Percentiles rank a stretch among this genome's conserved stretches.
Evolutionary conservation across 2,797 vertebrate species (phyloP).

Genomic region (Semaprochilodus insignis): DNA sequence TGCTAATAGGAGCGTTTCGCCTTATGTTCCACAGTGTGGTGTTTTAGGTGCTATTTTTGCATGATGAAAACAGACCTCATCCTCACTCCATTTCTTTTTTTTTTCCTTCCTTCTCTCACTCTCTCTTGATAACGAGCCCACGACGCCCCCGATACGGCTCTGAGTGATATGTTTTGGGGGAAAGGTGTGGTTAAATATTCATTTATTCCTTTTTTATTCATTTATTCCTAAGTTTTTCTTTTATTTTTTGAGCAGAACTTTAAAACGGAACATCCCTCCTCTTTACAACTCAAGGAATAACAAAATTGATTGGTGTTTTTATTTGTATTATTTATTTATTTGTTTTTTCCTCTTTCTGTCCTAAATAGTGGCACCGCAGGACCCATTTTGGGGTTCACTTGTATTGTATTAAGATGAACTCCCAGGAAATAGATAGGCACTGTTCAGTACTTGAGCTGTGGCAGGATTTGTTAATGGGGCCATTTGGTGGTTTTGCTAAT

Average conservation of each 20-base stretch:
- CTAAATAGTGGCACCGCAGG: background rate
- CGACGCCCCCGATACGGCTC: background rate
- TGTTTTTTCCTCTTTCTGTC: background rate
- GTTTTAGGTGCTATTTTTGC: constrained; percentile 12
- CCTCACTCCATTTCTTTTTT: background rate
- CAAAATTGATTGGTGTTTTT: background rate
- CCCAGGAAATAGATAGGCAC: background rate
- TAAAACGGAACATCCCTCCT: background rate
- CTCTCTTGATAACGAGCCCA: constrained; percentile 27
- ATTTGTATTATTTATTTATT: too few species aligned
- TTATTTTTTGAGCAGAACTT: constrained; percentile 14
- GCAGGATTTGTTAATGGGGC: background rate
- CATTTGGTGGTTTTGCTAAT: background rate
- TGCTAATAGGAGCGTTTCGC: constrained; percentile 10
- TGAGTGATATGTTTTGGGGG: constrained; percentile 16
- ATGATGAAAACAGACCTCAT: background rate
- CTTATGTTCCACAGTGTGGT: background rate
- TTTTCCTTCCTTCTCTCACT: constrained; percentile 12
- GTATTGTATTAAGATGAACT: background rate
- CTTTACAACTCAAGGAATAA: background rate
- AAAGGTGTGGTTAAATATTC: constrained; percentile 16
- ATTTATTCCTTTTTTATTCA: constrained; percentile 16
- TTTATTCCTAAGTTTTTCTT: constrained; percentile 22
- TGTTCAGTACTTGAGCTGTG: background rate
- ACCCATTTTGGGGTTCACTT: background rate